phyloP scores from a whole-genome alignment of 2,888 invertebrate genomes.

The Latrodectus elegans region DNA sequence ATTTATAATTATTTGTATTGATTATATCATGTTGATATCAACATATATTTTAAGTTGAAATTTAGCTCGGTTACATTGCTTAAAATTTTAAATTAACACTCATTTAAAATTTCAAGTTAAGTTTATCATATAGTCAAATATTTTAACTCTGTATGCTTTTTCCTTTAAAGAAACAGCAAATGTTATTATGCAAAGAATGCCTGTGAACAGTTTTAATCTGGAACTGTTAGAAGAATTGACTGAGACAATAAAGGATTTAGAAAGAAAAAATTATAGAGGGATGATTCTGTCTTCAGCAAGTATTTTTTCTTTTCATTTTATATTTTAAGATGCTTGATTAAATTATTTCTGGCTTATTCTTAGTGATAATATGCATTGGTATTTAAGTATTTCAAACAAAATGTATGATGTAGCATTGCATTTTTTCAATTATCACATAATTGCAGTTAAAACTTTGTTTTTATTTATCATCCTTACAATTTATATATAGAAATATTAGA shows the following conservation, averaged over 20 bases:
- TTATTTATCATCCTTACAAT: too few relatives aligned
- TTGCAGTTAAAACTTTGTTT: too few relatives aligned
- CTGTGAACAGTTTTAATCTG: conserved; percentile 59
- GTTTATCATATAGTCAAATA: too few relatives aligned
- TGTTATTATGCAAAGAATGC: conserved; percentile 57
- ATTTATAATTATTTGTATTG: too few relatives aligned
- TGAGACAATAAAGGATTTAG: conserved; percentile 46
- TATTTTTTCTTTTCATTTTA: neutral
- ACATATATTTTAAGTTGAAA: too few relatives aligned
- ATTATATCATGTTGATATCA: too few relatives aligned
- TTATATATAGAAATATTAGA: too few relatives aligned
- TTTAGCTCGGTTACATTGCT: too few relatives aligned
- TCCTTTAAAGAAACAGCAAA: conserved; percentile 36
- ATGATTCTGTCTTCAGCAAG: conserved; percentile 60
- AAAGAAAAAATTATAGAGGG: conserved; percentile 50
- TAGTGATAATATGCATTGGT: neutral
- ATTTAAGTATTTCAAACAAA: neutral
- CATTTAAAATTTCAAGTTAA: too few relatives aligned
- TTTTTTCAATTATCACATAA: too few relatives aligned
- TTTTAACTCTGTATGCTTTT: neutral
- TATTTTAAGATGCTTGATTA: neutral
- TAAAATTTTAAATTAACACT: too few relatives aligned
- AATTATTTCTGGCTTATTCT: neutral
- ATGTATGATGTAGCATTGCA: neutral
- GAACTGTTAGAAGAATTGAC: conserved; percentile 46